A percentile compares a stretch with the other conserved stretches of the same genome.
phyloP scores from a whole-genome alignment of 2,797 vertebrate genomes.

The Spondyliosoma cantharus region DNA sequence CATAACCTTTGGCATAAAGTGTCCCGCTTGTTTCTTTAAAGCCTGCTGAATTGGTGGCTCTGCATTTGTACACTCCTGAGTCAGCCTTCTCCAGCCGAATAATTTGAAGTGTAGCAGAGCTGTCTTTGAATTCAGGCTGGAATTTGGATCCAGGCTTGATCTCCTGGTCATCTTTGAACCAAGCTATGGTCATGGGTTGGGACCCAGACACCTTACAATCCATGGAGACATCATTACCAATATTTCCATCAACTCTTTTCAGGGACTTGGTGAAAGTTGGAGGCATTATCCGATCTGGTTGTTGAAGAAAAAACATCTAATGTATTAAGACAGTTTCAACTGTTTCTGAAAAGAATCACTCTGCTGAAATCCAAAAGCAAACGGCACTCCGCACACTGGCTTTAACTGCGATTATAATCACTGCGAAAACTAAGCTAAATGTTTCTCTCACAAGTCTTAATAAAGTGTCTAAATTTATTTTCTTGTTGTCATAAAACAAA shows the following conservation, averaged over 20 bases:
- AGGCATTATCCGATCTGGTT: conserved; percentile 95
- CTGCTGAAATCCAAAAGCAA: neutral
- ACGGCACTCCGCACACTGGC: neutral
- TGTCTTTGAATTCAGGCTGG: conserved; percentile 90
- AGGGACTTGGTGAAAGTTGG: conserved; percentile 95
- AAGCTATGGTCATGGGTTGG: conserved; percentile 93
- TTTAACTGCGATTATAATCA: neutral
- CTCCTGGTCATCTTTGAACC: conserved; percentile 95
- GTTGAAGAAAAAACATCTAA: conserved; percentile 78
- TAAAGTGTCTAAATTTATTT: neutral
- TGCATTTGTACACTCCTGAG: conserved; percentile 94
- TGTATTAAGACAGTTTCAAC: conserved; percentile 40
- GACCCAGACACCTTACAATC: conserved; percentile 97
- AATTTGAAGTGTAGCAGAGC: conserved; percentile 90
- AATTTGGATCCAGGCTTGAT: conserved; percentile 87
- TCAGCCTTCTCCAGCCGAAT: conserved; percentile 87
- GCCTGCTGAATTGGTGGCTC: conserved; percentile 94
- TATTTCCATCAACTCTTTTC: conserved; percentile 90
- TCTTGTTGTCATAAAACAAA: neutral
- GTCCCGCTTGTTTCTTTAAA: conserved; percentile 94
- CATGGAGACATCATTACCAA: conserved; percentile 85
- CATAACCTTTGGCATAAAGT: conserved; percentile 95
- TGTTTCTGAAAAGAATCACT: neutral
- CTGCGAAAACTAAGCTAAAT: neutral
- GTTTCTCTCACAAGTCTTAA: neutral